Conservation (phyloP, 2,888 invertebrate species). For the Danaus chrysippus region DNA sequence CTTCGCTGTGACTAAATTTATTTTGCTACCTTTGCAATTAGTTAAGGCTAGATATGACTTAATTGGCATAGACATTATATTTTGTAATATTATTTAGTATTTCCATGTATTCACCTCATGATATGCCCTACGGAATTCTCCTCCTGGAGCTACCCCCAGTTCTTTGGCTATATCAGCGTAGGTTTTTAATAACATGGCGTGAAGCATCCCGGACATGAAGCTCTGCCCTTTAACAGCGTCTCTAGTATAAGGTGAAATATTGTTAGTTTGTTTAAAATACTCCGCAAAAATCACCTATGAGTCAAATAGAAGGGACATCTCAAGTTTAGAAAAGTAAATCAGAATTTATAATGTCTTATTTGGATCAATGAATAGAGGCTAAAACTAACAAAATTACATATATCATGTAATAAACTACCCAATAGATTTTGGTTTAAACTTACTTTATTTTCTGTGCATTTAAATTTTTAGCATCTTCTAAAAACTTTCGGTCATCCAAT, state of each 20-base stretch:
- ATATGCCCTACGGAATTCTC: conserved; percentile 71
- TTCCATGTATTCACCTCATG: conserved; percentile 52
- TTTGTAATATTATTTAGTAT: too few relatives aligned
- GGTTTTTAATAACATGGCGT: conserved; percentile 70
- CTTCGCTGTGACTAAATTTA: not conserved
- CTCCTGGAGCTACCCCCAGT: conserved; percentile 70
- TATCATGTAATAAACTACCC: too few relatives aligned
- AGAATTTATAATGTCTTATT: too few relatives aligned
- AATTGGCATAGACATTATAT: too few relatives aligned
- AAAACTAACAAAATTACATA: too few relatives aligned
- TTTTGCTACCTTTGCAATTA: not conserved
- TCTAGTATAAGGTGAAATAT: conserved; percentile 35
- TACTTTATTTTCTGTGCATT: conserved; percentile 64
- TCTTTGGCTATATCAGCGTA: conserved; percentile 73
- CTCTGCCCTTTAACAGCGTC: conserved; percentile 67
- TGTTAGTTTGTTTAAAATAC: too few relatives aligned
- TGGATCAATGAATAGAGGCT: too few relatives aligned
- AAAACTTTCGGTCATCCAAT: conserved; percentile 68
- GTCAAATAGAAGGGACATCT: too few relatives aligned
- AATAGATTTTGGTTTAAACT: conserved; percentile 28
- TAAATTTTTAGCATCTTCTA: conserved; percentile 71
- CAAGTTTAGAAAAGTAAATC: too few relatives aligned
- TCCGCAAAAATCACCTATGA: too few relatives aligned
- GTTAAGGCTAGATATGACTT: too few relatives aligned
- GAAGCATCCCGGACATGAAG: conserved; percentile 68